A percentile compares a stretch with the other conserved stretches of the same genome.
These are phyloP conservation scores for Synodontis membranacea DNA, from an alignment of 2,113 vertebrate species.

Conservation along the genomic window DNA sequence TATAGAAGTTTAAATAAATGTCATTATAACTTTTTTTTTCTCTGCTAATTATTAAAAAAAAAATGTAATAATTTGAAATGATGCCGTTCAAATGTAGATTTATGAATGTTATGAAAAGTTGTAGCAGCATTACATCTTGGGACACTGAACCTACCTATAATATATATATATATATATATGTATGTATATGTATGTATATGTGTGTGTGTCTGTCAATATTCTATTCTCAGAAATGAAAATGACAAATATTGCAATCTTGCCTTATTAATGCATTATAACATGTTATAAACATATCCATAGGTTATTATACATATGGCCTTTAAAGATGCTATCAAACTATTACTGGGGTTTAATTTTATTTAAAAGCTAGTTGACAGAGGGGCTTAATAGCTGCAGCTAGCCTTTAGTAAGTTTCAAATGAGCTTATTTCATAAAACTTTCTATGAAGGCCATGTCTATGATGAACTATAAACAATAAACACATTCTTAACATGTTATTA, in stretches of 20 bases:
- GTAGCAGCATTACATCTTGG: too few relatives aligned
- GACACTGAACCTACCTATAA: too few relatives aligned
- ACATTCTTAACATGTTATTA: background rate
- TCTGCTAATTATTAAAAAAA: too few relatives aligned
- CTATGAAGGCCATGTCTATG: background rate
- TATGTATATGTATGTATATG: too few relatives aligned
- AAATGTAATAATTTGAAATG: too few relatives aligned
- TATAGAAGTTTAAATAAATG: too few relatives aligned
- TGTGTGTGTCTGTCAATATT: background rate
- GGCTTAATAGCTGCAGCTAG: constrained; percentile 41
- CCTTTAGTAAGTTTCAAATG: constrained; percentile 67
- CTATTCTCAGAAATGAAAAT: background rate
- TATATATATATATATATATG: too few relatives aligned
- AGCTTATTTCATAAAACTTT: background rate
- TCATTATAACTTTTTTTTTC: too few relatives aligned
- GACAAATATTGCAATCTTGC: background rate
- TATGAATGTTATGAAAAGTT: too few relatives aligned
- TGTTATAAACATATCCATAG: background rate
- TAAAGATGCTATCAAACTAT: background rate
- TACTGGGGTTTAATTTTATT: too few relatives aligned
- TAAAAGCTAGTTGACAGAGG: constrained; percentile 36
- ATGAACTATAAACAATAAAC: background rate
- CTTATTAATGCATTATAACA: background rate
- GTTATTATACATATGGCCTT: background rate
- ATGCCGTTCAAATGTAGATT: too few relatives aligned